A percentile compares a stretch with the other conserved stretches of the same genome.
Conservation (phyloP, 2,113 vertebrate species). For the Sinocyclocheilus anshuiensis region DNA sequence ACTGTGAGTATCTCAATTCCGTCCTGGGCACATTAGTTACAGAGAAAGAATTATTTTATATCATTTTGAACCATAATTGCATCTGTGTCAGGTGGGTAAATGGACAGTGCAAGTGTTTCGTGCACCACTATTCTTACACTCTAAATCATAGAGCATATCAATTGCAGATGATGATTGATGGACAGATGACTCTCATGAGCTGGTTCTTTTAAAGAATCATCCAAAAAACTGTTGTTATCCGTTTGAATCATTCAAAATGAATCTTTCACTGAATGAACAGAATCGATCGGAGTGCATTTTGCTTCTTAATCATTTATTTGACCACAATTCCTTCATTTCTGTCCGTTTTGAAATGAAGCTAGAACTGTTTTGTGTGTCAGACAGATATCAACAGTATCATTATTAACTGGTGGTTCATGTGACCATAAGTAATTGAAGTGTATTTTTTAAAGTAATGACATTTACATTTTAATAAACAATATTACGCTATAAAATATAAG, state of each 20-base stretch:
- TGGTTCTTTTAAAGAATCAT: background rate
- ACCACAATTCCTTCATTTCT: too few relatives aligned
- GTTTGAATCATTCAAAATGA: background rate
- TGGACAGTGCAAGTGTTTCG: background rate
- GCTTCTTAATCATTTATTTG: too few relatives aligned
- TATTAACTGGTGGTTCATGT: too few relatives aligned
- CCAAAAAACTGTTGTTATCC: background rate
- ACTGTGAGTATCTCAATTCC: constrained; percentile 82
- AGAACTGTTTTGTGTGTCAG: too few relatives aligned
- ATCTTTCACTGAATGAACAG: background rate
- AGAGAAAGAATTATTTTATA: background rate
- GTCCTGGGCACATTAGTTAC: background rate
- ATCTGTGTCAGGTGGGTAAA: background rate
- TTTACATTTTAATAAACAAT: too few relatives aligned
- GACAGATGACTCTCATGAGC: background rate
- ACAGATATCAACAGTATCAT: too few relatives aligned
- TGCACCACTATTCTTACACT: background rate
- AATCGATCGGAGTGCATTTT: too few relatives aligned
- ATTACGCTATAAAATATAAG: too few relatives aligned
- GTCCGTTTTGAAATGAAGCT: too few relatives aligned
- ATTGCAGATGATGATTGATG: background rate
- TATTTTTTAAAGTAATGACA: too few relatives aligned
- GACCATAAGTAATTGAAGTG: too few relatives aligned
- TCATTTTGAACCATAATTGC: background rate
- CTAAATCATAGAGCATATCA: background rate